Base-by-base conservation (phyloP, 2,113 vertebrate genomes). In the Axis porcinus region DNA sequence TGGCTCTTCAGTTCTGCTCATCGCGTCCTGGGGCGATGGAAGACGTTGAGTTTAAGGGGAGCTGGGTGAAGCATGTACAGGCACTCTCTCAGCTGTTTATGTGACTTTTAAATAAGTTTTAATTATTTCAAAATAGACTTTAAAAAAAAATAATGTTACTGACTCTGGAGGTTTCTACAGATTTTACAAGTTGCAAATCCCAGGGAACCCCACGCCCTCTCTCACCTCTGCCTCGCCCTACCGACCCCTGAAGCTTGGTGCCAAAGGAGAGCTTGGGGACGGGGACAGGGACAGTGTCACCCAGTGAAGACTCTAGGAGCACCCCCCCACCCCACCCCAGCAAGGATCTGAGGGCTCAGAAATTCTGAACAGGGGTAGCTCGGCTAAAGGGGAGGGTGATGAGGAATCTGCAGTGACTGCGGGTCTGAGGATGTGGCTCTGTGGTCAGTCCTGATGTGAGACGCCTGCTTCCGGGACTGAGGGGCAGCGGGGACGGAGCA, bases 21-120 rank as follows among this genome's bases (percentile, higher is more conserved):
- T 11, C 0, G 16, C 0, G 2, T 9, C 8, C 6, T 0, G 19
- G 16, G 16, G 70, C 0, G 1, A 6, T 2, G 28, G 9, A 1
- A 19, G 33, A 5, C 0, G 7, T 8, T 33, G 10, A 1, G 16
- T 1, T 30, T 0, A 0, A 8, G 19, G 25, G 23, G 2, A 19
- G 8, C 3, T 0, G 27, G 16, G 30, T 4, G 28, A 3, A 21
- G 3, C 28, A 8, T 0, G 2, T 4, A 1, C 4, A 1, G 54
- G 33, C 43, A 6, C 3, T 33, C 52, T 2, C 27, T 2, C 40
- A 14, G 23, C 23, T 76, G 23, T 43, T 27, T 76, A 15, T 76
- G 70, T 43, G 23, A 76, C 12, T 76, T 76, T 76, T 43, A 76
- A 76, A 43, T 21, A 76, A 43, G 40, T 15, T 27, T 76, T 15